Conservation (phyloP, 2,797 vertebrate genomes). For the Schizopygopsis pylzovi region DNA sequence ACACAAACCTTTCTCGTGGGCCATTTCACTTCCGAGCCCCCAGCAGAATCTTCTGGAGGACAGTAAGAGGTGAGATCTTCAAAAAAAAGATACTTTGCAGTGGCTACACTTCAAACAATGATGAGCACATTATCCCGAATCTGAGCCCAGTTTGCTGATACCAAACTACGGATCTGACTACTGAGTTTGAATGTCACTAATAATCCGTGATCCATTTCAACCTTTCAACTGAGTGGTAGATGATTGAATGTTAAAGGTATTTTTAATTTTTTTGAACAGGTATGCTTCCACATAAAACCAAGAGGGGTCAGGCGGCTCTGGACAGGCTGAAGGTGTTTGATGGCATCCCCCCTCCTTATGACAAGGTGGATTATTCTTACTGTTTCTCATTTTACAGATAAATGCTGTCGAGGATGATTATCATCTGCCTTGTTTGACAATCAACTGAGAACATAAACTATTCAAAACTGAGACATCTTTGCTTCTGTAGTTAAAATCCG, state of each 20-base stretch:
- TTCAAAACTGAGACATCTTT: slow-evolving; percentile 67
- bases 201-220: background rate
- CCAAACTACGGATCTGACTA: slow-evolving; percentile 80
- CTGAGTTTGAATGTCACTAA: slow-evolving; percentile 72
- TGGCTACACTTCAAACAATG: slow-evolving; percentile 67
- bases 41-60: slow-evolving; percentile 95
- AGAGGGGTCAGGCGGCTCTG: slow-evolving; percentile 91
- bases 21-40: slow-evolving; percentile 95
- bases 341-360: slow-evolving; percentile 92
- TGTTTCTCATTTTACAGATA: fast-evolving
- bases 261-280: slow-evolving; percentile 69
- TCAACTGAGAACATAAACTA: slow-evolving; percentile 63
- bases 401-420: slow-evolving; percentile 77
- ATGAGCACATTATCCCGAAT: slow-evolving; percentile 78
- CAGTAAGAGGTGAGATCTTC: slow-evolving; percentile 83
- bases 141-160: slow-evolving; percentile 80
- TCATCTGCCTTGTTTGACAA: slow-evolving; percentile 83
- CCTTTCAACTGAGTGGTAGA: no score
- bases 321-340: slow-evolving; percentile 96
- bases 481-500: background rate
- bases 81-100: background rate
- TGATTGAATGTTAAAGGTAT: background rate
- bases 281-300: slow-evolving; percentile 96
- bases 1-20: slow-evolving; percentile 96
- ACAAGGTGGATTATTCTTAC: slow-evolving; percentile 81